Percentiles rank a stretch among this genome's conserved stretches.
phyloP scores from a whole-genome alignment of 2,797 vertebrate genomes.

The Clarias platycephalus region DNA sequence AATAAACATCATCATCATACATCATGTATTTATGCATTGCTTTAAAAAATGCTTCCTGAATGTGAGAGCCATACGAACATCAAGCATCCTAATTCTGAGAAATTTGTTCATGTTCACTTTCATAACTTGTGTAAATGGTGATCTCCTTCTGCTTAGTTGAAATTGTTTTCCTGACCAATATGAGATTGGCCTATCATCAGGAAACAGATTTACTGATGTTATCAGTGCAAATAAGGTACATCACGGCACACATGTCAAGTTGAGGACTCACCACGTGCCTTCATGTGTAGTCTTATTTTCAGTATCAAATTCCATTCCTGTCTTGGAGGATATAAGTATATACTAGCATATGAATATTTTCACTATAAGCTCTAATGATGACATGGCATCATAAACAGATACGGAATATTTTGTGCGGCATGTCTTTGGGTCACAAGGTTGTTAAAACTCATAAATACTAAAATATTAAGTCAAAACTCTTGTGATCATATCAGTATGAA shows the following conservation, averaged over 20 bases:
- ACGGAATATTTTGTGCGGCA: too few species aligned
- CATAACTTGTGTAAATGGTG: conserved; percentile 9
- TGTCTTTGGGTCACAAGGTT: too few species aligned
- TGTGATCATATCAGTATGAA: too few species aligned
- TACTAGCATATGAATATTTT: not conserved
- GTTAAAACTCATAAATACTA: too few species aligned
- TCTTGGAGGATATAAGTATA: not conserved
- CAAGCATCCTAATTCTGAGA: not conserved
- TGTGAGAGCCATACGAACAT: not conserved
- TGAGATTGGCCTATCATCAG: conserved; percentile 24
- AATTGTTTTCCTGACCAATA: conserved; percentile 33
- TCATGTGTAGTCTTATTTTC: not conserved
- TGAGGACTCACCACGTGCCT: not conserved
- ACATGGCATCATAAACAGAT: too few species aligned
- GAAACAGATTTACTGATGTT: conserved; percentile 34
- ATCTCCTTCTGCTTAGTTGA: not conserved
- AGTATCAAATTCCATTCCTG: not conserved
- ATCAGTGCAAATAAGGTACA: conserved; percentile 35
- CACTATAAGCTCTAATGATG: not conserved
- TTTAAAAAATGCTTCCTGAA: not conserved
- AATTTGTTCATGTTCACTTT: not conserved
- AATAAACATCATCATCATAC: not conserved
- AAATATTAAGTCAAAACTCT: too few species aligned
- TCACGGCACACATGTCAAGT: conserved; percentile 11
- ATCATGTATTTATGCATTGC: not conserved